A percentile compares a stretch with the other conserved stretches of the same genome.
These are phyloP conservation scores for Melieria omissa DNA, from an alignment of 2,888 invertebrate species.

Conservation along the genomic window DNA sequence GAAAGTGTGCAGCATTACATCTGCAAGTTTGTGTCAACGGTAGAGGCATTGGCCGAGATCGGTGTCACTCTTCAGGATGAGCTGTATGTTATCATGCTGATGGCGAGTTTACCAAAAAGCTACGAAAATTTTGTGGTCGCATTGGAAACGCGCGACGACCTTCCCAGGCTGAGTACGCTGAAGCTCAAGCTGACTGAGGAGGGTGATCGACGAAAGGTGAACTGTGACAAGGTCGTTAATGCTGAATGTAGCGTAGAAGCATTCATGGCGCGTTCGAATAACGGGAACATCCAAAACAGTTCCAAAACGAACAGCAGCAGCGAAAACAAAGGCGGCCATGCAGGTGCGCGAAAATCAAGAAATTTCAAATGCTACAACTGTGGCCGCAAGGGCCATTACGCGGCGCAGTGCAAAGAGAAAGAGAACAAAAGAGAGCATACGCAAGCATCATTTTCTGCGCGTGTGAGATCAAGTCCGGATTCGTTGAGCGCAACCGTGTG, in stretches of 20 bases:
- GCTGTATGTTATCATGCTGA: slow-evolving; percentile 19
- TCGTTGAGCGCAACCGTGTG: slow-evolving; percentile 10
- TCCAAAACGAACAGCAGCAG: neutral
- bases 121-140: slow-evolving; percentile 37
- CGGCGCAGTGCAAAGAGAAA: slow-evolving; percentile 31
- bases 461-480: slow-evolving; percentile 10
- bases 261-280: slow-evolving; percentile 26
- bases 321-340: slow-evolving; percentile 1
- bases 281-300: slow-evolving; percentile 3
- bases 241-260: slow-evolving; percentile 21
- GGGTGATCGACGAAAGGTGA: slow-evolving; percentile 19
- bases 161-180: slow-evolving; percentile 28
- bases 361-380: no score
- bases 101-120: slow-evolving; percentile 34
- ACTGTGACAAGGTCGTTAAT: neutral
- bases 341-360: no score
- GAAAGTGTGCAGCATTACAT: no score
- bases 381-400: slow-evolving; percentile 33
- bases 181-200: slow-evolving; percentile 38
- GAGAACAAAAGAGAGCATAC: slow-evolving; percentile 13
- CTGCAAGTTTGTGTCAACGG: no score
- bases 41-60: no score
- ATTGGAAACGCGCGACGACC: slow-evolving; percentile 30
- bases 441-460: neutral
- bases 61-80: no score